phyloP scores from a whole-genome alignment of 2,888 invertebrate species.

The Flabesymbios commensalis region DNA sequence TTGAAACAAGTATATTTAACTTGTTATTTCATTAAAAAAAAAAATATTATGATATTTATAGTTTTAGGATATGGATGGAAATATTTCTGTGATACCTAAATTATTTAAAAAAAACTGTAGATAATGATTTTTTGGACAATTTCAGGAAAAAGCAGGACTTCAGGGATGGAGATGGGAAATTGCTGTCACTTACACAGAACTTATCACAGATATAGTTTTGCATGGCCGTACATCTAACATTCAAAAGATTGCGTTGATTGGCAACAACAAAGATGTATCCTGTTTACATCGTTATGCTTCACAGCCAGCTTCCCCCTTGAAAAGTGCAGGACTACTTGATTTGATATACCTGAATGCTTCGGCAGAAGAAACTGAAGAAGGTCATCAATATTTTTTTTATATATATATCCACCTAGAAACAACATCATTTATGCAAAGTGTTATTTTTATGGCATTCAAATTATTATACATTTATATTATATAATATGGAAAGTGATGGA shows the following conservation, averaged over 20 bases:
- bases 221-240: constrained; percentile 50
- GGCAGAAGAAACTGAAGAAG: constrained; percentile 42
- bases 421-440: too few relatives aligned
- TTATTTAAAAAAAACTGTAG: too few relatives aligned
- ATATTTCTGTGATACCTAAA: too few relatives aligned
- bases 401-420: too few relatives aligned
- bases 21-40: too few relatives aligned
- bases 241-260: constrained; percentile 56
- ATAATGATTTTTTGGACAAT: too few relatives aligned
- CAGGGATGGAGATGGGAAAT: constrained; percentile 60
- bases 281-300: constrained; percentile 38
- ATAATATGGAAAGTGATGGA: too few relatives aligned
- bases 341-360: constrained; percentile 49
- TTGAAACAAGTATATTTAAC: too few relatives aligned
- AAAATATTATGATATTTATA: too few relatives aligned
- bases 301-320: constrained; percentile 38
- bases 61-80: too few relatives aligned
- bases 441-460: too few relatives aligned
- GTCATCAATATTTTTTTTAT: constrained; percentile 33
- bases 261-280: constrained; percentile 41
- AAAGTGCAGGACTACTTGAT: constrained; percentile 54
- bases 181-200: constrained; percentile 52
- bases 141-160: constrained; percentile 52
- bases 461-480: too few relatives aligned
- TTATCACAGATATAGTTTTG: constrained; percentile 53